Conservation (phyloP, 2,797 vertebrate genomes). For the Telmatherina bonti region DNA sequence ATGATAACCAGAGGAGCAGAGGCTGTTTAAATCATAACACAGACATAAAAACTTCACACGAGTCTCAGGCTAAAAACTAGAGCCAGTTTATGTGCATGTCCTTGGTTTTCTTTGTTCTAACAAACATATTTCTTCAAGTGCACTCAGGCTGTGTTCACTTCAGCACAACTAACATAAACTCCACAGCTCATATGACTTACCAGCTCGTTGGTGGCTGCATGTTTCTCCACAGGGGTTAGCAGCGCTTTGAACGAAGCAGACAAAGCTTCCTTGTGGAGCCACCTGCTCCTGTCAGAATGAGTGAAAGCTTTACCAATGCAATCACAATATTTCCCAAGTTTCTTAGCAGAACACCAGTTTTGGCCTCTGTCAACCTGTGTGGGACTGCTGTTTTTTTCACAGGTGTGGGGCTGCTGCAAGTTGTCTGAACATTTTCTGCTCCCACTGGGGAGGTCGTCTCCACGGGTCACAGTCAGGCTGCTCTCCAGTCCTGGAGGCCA, state of each 20-base stretch:
- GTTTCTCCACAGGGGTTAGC: conserved; percentile 51
- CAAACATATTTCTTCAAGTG: conserved; percentile 9
- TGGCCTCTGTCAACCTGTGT: conserved; percentile 73
- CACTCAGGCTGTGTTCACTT: conserved; percentile 33
- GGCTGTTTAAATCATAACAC: too few relatives aligned
- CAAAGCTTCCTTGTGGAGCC: conserved; percentile 61
- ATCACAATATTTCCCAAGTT: conserved; percentile 70
- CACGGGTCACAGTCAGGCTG: conserved; percentile 60
- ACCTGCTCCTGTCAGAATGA: conserved; percentile 62
- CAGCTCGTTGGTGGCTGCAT: conserved; percentile 65
- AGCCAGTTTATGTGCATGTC: too few relatives aligned
- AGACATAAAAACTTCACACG: too few relatives aligned
- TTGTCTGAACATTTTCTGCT: conserved; percentile 48
- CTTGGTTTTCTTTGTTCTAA: not conserved
- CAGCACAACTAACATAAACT: conserved; percentile 59
- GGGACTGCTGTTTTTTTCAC: conserved; percentile 62
- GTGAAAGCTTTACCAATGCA: conserved; percentile 66
- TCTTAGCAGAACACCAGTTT: conserved; percentile 31
- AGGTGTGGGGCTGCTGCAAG: conserved; percentile 48
- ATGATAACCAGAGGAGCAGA: too few relatives aligned
- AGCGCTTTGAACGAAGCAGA: conserved; percentile 35
- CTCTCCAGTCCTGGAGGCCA: conserved; percentile 24
- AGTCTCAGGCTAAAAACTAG: too few relatives aligned
- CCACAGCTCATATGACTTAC: conserved; percentile 72
- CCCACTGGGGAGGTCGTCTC: conserved; percentile 58